Evolutionary conservation across 2,113 vertebrate genomes (phyloP), one percentile per base, ranked within the genome.

Genomic region (Coturnix japonica): DNA sequence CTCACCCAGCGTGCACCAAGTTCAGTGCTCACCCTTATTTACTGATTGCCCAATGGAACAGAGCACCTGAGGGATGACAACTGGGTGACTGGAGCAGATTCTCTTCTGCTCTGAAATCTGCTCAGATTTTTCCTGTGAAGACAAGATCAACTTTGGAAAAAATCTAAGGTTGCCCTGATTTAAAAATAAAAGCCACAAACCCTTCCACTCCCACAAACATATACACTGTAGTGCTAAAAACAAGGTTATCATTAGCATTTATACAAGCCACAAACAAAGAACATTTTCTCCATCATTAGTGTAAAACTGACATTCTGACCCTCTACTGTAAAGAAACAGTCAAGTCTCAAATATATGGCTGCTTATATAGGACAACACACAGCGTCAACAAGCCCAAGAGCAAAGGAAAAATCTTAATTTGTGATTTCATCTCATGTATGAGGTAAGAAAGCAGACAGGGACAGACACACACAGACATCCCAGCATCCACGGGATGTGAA

Each of bases 11-110:
- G 1, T 7, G 3, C 41, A 35, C 21, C 23, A 78, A 72, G 31
- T 23, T 66, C 66, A 60, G 33, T 9, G 70, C 13, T 89, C 37
- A 37, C 0, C 1, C 0, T 22, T 47, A 47, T 23, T 47, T 9
- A 57, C 47, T 65, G 53, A n/a, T 51, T 9, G 43, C 37, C 7
- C 43, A 16, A 15, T 28, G 44, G 60, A 72, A 87, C 0, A 0
- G 9, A 53, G 69, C 9, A 21, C 35, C 15, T 35, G 25, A 69
- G 20, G 49, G 46, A 64, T 1, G 2, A 20, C 0, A 2, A 13
- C 49, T 30, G n/a, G 12, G 47, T 44, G 6, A 30, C 1, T 7
- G 1, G 0, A 2, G 19, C 41, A 67, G 46, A 49, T 14, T 17
- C 22, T 23, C 49, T 44, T 78, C 33, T 9, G 11, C 41, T 47